Percentiles rank a stretch among this genome's conserved stretches.
Evolutionary conservation across 1,140 invertebrate species (phyloP).

Genomic region (Ridgeia piscesae): DNA sequence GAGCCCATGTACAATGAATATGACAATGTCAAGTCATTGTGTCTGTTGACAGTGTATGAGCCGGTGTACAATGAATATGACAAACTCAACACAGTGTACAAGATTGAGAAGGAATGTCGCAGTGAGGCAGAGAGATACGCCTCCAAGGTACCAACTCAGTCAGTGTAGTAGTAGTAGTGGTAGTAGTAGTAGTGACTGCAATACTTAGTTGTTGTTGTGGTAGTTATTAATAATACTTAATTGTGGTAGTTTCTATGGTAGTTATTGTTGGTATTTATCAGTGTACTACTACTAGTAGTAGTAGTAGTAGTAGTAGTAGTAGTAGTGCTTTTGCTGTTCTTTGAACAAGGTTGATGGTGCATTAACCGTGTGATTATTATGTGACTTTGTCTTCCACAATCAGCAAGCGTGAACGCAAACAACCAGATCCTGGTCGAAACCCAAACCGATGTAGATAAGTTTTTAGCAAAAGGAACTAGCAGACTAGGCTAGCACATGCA

Average conservation of each 20-base stretch:
- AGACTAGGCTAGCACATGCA: too few relatives aligned
- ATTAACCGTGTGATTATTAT: too few relatives aligned
- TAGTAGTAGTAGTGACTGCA: not conserved
- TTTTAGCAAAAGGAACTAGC: too few relatives aligned
- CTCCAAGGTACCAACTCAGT: constrained; percentile 29
- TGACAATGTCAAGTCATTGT: not conserved
- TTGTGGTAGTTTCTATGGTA: not conserved
- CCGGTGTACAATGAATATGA: constrained; percentile 38
- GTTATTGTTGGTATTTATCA: not conserved
- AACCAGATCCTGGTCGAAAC: too few relatives aligned
- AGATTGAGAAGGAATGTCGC: constrained; percentile 36
- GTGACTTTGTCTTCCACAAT: too few relatives aligned
- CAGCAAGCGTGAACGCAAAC: too few relatives aligned
- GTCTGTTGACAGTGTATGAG: constrained; percentile 33
- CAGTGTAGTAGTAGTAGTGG: not conserved
- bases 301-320: not conserved
- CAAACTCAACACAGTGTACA: constrained; percentile 36
- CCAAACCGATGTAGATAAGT: too few relatives aligned
- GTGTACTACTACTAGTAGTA: not conserved
- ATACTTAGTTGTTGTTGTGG: not conserved
- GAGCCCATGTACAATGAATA: not conserved
- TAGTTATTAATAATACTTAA: not conserved
- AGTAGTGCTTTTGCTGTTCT: not conserved
- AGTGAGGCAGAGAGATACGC: constrained; percentile 36
- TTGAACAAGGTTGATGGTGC: too few relatives aligned